Conservation (phyloP, 1,140 invertebrate species). For the Xylocopa sonorina region DNA sequence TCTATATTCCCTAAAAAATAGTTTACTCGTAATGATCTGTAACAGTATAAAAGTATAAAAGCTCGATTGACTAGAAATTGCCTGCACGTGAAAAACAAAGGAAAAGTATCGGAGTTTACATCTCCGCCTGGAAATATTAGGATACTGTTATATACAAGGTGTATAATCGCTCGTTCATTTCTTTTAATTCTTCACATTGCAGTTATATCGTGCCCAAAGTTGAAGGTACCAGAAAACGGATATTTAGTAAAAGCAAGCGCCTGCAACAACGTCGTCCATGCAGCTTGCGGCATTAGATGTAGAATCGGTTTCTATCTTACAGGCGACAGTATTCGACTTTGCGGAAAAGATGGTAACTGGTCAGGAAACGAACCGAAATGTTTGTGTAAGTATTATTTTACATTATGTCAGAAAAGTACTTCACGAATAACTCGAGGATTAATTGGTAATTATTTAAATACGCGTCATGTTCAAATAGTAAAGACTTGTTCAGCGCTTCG, state of each 20-base stretch:
- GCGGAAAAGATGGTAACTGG: slow-evolving; percentile 86
- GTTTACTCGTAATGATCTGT: background rate
- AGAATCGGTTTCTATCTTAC: slow-evolving; percentile 85
- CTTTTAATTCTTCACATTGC: slow-evolving; percentile 55
- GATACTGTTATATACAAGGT: too few relatives aligned
- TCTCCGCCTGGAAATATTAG: too few relatives aligned
- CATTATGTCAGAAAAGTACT: background rate
- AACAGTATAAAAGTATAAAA: background rate
- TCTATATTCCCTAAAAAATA: background rate
- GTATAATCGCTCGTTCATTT: background rate
- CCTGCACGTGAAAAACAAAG: background rate
- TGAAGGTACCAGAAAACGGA: slow-evolving; percentile 85
- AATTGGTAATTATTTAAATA: background rate
- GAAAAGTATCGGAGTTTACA: background rate
- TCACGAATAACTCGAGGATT: too few relatives aligned
- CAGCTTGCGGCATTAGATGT: slow-evolving; percentile 87
- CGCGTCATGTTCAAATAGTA: slow-evolving; percentile 78
- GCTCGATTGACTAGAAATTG: background rate
- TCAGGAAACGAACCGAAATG: slow-evolving; percentile 85
- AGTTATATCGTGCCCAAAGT: slow-evolving; percentile 85
- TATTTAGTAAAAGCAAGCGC: slow-evolving; percentile 85
- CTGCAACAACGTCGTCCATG: slow-evolving; percentile 87
- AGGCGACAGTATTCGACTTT: slow-evolving; percentile 86
- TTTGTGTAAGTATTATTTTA: slow-evolving; percentile 81
- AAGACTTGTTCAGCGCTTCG: slow-evolving; percentile 84